Base-by-base conservation (phyloP, 1,140 invertebrate species). In the Cyclargus thomasi region DNA sequence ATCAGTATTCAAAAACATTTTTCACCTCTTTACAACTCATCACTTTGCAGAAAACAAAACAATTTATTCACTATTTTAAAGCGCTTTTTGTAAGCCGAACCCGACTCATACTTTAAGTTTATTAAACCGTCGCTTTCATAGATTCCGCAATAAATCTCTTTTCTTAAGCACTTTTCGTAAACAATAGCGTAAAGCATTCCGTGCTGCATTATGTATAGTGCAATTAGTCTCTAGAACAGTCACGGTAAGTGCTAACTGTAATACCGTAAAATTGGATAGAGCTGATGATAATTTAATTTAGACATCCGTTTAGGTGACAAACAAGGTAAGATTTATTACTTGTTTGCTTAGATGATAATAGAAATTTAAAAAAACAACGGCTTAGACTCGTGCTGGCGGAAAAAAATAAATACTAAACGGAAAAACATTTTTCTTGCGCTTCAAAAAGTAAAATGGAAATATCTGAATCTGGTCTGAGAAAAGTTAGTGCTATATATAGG, bases 231-330 rank as follows among this genome's bases (percentile, higher is more conserved):
- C 39, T 14, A 47, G 39, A 47, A 47, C 39, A 16, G 39, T 47
- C 10, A 1, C 11, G 0, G 39, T 47, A 1, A 47, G 39, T 47
- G 39, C 11, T 3, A 47, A 47, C 39, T 47, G 10, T 47, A 47
- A 47, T 47, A 47, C 39, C 3, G 8, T 47, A 14, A 47, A 47
- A 47, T 47, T 8, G 39, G 39, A 47, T 47, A 47, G 14, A 8
- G 39, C 39, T 47, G 39, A 47, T 47, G 39, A 47, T 47, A 47
- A 47, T 47, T 16, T 47, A 47, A 47, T 47, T 47, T 47, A 47
- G 14, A 47, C 14, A 47, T 47, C 39, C 39, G 39, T 47, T 16
- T 47, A 47, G 39, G 39, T 47, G 39, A 16, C 39, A 47, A 47
- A 47, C 39, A 47, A 47, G 39, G 10, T 14, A 47, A 47, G 39